Evolutionary conservation across 1,140 invertebrate species (phyloP).

Genomic region (Lerema accius): DNA sequence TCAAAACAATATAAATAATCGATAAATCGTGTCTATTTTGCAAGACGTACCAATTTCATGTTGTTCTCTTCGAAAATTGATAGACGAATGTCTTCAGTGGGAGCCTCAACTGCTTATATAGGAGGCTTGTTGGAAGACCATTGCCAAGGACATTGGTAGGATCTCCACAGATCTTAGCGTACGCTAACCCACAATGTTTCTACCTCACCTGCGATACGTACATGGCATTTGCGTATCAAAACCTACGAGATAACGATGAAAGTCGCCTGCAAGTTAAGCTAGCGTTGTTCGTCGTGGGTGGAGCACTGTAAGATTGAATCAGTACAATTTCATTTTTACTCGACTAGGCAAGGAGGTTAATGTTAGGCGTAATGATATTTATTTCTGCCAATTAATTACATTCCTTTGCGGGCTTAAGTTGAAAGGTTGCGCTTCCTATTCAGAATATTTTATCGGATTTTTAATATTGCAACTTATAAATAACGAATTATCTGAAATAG

Average conservation of each 20-base stretch:
- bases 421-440: slow-evolving; percentile 2
- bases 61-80: slow-evolving; percentile 46
- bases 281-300: not conserved
- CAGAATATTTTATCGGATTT: not conserved
- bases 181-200: slow-evolving; percentile 21
- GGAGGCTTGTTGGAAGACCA: slow-evolving; percentile 41
- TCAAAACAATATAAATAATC: slow-evolving; percentile 29
- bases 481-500: no score
- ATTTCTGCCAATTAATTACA: slow-evolving; percentile 5
- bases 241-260: not conserved
- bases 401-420: not conserved
- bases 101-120: slow-evolving; percentile 54
- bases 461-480: no score
- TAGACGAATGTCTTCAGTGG: slow-evolving; percentile 48
- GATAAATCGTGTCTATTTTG: slow-evolving; percentile 32
- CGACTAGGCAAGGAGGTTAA: slow-evolving; percentile 28
- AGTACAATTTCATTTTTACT: slow-evolving; percentile 28
- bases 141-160: slow-evolving; percentile 59
- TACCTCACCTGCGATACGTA: not conserved
- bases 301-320: slow-evolving; percentile 28
- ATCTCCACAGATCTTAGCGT: slow-evolving; percentile 36
- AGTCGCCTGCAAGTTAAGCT: not conserved
- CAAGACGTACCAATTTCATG: slow-evolving; percentile 66
- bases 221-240: slow-evolving; percentile 9
- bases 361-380: slow-evolving; percentile 25